Conservation (phyloP, 2,888 invertebrate genomes). For the Actias luna region DNA sequence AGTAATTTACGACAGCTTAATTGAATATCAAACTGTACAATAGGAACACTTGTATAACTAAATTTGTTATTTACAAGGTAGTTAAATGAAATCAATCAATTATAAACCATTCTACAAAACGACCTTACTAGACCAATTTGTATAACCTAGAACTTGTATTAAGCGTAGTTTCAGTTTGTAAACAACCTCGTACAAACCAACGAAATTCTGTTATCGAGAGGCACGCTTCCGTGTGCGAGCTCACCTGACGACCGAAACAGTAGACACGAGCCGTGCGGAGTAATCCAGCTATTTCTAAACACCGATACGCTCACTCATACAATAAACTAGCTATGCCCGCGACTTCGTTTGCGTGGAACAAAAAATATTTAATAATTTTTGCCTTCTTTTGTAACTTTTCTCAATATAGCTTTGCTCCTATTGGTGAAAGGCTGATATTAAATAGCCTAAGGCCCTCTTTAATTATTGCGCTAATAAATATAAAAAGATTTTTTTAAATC, state of each 20-base stretch:
- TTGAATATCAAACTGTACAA: neutral
- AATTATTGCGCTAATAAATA: too few species aligned
- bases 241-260: conserved; percentile 21
- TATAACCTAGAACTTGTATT: conserved; percentile 77
- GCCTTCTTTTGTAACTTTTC: too few species aligned
- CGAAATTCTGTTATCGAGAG: conserved; percentile 64
- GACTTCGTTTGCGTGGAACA: neutral
- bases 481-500: too few species aligned
- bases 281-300: conserved; percentile 47
- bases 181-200: conserved; percentile 62
- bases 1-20: neutral
- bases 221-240: conserved; percentile 56
- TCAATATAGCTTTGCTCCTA: too few species aligned
- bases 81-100: neutral
- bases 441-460: too few species aligned
- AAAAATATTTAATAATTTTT: neutral
- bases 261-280: conserved; percentile 58
- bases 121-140: conserved; percentile 28
- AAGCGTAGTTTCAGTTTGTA: conserved; percentile 56
- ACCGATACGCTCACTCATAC: conserved; percentile 40
- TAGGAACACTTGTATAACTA: neutral
- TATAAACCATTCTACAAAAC: neutral
- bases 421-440: too few species aligned
- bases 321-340: conserved; percentile 13
- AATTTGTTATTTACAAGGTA: neutral